phyloP scores from a whole-genome alignment of 2,888 invertebrate genomes.

The Eilema griseolum region DNA sequence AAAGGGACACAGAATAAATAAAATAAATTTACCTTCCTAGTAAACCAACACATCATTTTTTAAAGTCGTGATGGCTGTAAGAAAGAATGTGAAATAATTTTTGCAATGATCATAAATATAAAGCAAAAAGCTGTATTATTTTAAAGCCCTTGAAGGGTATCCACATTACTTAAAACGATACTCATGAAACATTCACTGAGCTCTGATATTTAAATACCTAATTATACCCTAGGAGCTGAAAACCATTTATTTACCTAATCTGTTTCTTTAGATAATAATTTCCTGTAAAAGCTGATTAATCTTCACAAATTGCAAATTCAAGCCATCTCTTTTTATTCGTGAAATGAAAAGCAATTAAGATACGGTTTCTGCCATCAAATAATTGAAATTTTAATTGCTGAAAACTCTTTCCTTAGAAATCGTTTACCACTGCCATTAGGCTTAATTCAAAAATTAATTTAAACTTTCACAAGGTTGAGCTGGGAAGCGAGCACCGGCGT shows the following conservation, averaged over 20 bases:
- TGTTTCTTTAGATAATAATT: constrained; percentile 50
- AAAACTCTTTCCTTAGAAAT: constrained; percentile 84
- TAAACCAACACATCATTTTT: no score
- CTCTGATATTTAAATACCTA: constrained; percentile 31
- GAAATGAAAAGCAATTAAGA: constrained; percentile 77
- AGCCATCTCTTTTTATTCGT: constrained; percentile 62
- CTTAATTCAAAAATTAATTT: constrained; percentile 87
- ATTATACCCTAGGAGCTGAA: constrained; percentile 29
- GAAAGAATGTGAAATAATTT: not conserved
- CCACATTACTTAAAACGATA: not conserved
- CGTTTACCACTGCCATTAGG: constrained; percentile 84
- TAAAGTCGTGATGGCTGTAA: not conserved
- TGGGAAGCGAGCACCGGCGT: constrained; percentile 77
- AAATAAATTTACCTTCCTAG: no score
- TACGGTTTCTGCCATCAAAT: constrained; percentile 74
- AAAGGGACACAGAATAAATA: no score
- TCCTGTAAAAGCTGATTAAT: constrained; percentile 50
- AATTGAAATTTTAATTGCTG: constrained; percentile 82
- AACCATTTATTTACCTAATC: constrained; percentile 36
- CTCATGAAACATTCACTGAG: constrained; percentile 14
- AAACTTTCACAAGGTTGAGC: constrained; percentile 85
- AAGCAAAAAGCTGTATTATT: not conserved
- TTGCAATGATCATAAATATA: not conserved
- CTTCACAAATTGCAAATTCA: constrained; percentile 55
- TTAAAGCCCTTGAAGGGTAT: not conserved